phyloP scores from a whole-genome alignment of 2,888 invertebrate genomes.

The Trachelus troglodyta region DNA sequence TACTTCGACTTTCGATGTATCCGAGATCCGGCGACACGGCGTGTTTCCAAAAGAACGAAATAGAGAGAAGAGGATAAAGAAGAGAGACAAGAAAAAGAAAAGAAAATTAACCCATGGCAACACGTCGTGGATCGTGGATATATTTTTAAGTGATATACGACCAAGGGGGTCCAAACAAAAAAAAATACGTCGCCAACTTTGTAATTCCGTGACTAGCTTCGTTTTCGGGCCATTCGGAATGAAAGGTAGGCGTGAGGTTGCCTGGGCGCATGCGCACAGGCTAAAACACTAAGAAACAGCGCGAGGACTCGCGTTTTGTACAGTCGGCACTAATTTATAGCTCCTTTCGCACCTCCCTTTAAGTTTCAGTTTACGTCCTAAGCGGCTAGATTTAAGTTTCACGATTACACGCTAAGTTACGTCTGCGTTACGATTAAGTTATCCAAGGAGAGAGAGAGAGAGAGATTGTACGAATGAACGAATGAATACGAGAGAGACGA shows the following conservation, averaged over 20 bases:
- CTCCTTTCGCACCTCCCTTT: neutral
- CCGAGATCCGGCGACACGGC: neutral
- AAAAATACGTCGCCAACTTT: neutral
- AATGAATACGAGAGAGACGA: neutral
- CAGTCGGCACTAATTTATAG: conserved; percentile 42
- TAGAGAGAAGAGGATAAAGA: neutral
- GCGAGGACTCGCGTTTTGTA: conserved; percentile 40
- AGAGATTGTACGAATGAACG: neutral
- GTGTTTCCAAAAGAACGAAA: conserved; percentile 18
- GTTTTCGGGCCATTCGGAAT: neutral
- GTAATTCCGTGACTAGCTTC: neutral
- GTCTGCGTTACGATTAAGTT: conserved; percentile 13
- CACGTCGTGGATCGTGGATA: neutral
- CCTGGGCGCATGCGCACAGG: neutral
- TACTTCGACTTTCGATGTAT: neutral
- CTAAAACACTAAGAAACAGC: neutral
- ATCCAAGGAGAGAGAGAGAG: conserved; percentile 16
- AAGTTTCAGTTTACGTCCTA: neutral
- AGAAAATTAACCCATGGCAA: neutral
- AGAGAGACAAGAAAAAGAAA: neutral
- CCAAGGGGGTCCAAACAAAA: neutral
- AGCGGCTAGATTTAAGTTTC: conserved; percentile 38
- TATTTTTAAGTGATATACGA: neutral
- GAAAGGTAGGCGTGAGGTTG: neutral
- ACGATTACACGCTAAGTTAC: conserved; percentile 38